Conservation (phyloP, 2,888 invertebrate genomes). For the Rhorus exstirpatorius region DNA sequence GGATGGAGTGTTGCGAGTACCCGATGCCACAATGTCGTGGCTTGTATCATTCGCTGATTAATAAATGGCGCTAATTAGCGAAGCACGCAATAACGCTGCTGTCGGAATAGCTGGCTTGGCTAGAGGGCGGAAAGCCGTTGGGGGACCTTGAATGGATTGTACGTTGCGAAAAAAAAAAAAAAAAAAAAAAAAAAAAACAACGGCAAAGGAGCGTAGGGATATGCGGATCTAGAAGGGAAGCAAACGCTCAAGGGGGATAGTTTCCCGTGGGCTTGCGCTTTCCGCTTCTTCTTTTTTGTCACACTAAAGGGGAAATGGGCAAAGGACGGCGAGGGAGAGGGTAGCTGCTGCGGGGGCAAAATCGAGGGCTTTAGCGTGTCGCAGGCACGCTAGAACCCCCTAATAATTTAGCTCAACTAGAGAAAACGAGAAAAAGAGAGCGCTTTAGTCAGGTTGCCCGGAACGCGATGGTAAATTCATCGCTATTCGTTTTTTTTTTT, state of each 20-base stretch:
- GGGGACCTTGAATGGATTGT: constrained; percentile 37
- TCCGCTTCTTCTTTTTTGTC: constrained; percentile 43
- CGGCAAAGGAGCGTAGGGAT: constrained; percentile 7
- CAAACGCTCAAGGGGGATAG: constrained; percentile 41
- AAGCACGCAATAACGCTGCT: constrained; percentile 65
- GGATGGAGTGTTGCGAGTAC: no score
- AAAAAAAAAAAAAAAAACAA: no score
- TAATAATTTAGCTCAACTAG: constrained; percentile 59
- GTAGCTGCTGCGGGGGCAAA: constrained; percentile 1
- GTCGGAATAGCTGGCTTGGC: constrained; percentile 30
- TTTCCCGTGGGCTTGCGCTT: constrained; percentile 44
- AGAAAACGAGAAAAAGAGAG: constrained; percentile 29
- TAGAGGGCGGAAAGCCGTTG: neutral
- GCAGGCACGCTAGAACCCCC: constrained; percentile 35
- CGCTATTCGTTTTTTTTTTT: constrained; percentile 17
- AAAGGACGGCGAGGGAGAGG: neutral
- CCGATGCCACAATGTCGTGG: no score
- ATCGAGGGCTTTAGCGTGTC: constrained; percentile 55
- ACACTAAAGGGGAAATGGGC: constrained; percentile 25
- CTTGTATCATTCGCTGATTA: constrained; percentile 71
- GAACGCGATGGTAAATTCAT: constrained; percentile 47
- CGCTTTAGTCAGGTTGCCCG: constrained; percentile 23
- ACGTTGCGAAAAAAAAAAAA: no score
- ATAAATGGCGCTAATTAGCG: constrained; percentile 75
- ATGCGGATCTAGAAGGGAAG: constrained; percentile 1